phyloP scores from a whole-genome alignment of 2,113 vertebrate genomes.

The Stegostoma tigrinum region DNA sequence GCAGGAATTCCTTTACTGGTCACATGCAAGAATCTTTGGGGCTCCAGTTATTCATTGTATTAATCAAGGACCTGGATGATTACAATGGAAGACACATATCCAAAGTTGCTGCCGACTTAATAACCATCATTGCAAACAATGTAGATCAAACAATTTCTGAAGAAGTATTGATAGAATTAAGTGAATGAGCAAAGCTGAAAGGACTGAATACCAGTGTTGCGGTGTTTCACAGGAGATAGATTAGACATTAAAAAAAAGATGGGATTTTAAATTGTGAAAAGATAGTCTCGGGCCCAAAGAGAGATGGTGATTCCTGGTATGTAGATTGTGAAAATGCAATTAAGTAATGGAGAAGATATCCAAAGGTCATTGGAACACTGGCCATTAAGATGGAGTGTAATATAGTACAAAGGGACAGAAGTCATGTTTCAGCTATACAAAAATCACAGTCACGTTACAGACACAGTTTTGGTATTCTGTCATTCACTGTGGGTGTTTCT shows the following conservation, averaged over 20 bases:
- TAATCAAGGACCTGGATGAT: background rate
- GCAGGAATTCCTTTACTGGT: background rate
- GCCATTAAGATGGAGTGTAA: too few species aligned
- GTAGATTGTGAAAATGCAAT: background rate
- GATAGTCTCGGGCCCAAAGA: background rate
- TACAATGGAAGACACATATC: background rate
- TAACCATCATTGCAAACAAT: background rate
- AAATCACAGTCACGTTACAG: too few species aligned
- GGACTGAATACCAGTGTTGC: background rate
- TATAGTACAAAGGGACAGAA: too few species aligned
- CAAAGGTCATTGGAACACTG: too few species aligned
- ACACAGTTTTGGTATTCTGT: too few species aligned
- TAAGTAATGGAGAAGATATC: too few species aligned
- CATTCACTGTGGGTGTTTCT: too few species aligned
- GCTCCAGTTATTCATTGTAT: background rate
- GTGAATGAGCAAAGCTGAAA: too few species aligned
- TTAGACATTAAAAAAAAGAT: background rate
- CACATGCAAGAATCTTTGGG: background rate
- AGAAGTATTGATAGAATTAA: background rate
- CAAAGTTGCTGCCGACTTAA: background rate
- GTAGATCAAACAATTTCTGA: background rate
- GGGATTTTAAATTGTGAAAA: background rate
- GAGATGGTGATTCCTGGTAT: too few species aligned
- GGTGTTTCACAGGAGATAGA: too few species aligned
- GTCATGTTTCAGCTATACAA: too few species aligned